A percentile compares a stretch with the other conserved stretches of the same genome.
Conservation (phyloP, 2,888 invertebrate species). For the Oscheius sp. region DNA sequence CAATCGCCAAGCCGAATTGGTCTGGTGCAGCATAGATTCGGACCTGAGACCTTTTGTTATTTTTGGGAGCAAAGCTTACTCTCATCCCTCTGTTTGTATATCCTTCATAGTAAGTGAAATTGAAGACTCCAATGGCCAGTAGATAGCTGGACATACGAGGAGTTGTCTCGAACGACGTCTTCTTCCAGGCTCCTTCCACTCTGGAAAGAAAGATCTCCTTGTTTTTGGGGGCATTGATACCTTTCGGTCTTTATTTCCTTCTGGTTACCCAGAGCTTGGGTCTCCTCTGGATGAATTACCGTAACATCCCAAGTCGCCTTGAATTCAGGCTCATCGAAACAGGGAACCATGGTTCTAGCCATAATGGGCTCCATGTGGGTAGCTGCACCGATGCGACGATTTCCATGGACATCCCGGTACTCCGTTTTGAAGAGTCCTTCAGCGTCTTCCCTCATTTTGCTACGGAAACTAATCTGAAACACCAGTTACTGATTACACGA, state of each 20-base stretch:
- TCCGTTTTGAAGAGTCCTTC: slow-evolving; percentile 54
- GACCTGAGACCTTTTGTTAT: not conserved
- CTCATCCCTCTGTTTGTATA: not conserved
- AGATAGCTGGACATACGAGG: slow-evolving; percentile 87
- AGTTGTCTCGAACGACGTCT: slow-evolving; percentile 78
- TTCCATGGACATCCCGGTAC: too few species aligned
- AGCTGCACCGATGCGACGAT: not conserved
- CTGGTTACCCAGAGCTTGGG: not conserved
- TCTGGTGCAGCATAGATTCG: slow-evolving; percentile 58
- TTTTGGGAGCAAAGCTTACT: slow-evolving; percentile 76
- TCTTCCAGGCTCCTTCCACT: slow-evolving; percentile 73
- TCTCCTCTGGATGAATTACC: not conserved
- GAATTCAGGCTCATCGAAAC: slow-evolving; percentile 12
- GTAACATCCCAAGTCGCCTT: slow-evolving; percentile 1
- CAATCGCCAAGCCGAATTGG: slow-evolving; percentile 74
- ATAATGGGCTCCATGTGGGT: not conserved
- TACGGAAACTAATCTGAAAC: not conserved
- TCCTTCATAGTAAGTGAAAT: slow-evolving; percentile 76
- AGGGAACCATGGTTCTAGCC: not conserved
- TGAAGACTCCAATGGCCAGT: slow-evolving; percentile 88
- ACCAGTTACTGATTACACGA: slow-evolving; percentile 40
- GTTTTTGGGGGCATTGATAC: slow-evolving; percentile 74
- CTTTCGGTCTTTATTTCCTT: too few species aligned
- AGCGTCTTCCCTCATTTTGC: slow-evolving; percentile 28
- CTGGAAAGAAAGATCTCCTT: slow-evolving; percentile 79